Evolutionary conservation across 1,140 invertebrate genomes (phyloP).

Genomic region (Aphis gossypii): DNA sequence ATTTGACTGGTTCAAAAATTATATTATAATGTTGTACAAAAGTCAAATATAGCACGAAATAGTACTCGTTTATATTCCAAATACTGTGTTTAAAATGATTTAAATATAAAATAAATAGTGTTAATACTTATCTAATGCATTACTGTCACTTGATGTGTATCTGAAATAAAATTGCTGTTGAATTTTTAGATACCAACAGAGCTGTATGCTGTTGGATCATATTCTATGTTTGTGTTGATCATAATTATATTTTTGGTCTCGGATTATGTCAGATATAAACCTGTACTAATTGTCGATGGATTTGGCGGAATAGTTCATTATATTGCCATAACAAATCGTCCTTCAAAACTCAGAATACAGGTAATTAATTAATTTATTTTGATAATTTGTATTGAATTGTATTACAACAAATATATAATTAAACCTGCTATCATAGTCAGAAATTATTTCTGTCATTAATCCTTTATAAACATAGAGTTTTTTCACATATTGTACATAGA

Average conservation of each 20-base stretch:
- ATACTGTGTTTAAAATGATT: not conserved
- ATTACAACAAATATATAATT: not conserved
- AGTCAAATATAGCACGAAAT: not conserved
- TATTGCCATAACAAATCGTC: slow-evolving; percentile 62
- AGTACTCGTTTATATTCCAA: not conserved
- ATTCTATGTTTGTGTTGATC: slow-evolving; percentile 76
- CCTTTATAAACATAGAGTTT: not conserved
- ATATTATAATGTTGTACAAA: too few species aligned
- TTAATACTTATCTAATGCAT: not conserved
- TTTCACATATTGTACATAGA: not conserved
- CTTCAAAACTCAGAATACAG: slow-evolving; percentile 43
- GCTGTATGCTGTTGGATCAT: slow-evolving; percentile 84
- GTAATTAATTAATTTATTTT: not conserved
- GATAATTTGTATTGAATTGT: not conserved
- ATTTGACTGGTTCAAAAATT: too few species aligned
- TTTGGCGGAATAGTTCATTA: slow-evolving; percentile 68
- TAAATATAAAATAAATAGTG: not conserved
- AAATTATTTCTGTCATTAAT: not conserved
- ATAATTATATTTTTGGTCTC: slow-evolving; percentile 82
- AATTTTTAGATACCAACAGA: slow-evolving; percentile 71
- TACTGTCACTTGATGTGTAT: not conserved
- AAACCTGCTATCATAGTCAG: not conserved
- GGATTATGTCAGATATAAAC: slow-evolving; percentile 85
- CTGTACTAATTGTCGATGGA: slow-evolving; percentile 80
- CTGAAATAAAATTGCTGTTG: not conserved